Percentiles rank a stretch among this genome's conserved stretches.
These are phyloP conservation scores for Lutraria lutraria DNA, from an alignment of 2,888 invertebrate species.

Conservation along the genomic window DNA sequence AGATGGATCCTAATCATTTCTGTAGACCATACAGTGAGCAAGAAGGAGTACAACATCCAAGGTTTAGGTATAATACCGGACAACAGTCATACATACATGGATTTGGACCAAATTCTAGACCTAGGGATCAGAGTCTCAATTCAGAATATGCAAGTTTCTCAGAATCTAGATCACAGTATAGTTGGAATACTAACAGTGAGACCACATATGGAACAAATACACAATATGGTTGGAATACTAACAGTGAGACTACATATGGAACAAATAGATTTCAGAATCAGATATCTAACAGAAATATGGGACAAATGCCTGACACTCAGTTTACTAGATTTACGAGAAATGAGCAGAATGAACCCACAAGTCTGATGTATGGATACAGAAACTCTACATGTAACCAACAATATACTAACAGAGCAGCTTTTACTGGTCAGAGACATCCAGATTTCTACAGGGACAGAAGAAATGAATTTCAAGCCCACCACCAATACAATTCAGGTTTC, in stretches of 20 bases:
- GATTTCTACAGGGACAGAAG: not conserved
- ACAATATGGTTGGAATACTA: not conserved
- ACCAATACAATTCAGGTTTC: not conserved
- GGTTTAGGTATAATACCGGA: not conserved
- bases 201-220: not conserved
- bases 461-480: not conserved
- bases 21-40: not conserved
- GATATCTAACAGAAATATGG: not conserved
- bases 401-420: not conserved
- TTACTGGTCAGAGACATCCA: not conserved
- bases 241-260: not conserved
- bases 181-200: not conserved
- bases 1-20: conserved; percentile 7
- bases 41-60: not conserved
- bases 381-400: not conserved
- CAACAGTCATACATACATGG: not conserved
- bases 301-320: not conserved
- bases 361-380: not conserved
- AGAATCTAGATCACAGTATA: not conserved
- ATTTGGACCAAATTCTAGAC: not conserved
- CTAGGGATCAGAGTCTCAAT: not conserved
- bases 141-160: not conserved
- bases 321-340: not conserved
- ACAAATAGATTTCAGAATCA: not conserved
- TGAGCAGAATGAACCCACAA: not conserved